Evolutionary conservation across 2,113 vertebrate species (phyloP), one percentile per base, ranked within the genome.

Genomic region (Nipponia nippon): DNA sequence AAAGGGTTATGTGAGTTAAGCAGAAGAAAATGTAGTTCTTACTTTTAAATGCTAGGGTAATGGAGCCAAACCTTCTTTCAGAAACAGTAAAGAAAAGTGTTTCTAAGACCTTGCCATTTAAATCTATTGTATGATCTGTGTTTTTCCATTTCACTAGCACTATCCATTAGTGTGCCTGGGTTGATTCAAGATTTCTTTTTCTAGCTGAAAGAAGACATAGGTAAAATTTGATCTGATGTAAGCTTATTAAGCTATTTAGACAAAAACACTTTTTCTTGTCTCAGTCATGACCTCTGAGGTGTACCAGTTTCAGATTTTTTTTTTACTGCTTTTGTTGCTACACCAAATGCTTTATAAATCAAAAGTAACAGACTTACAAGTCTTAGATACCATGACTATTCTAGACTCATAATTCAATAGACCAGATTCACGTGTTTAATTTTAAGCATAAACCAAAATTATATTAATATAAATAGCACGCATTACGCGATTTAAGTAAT

Each of bases 61-160:
- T 49, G 40, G 40, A 94, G 34, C 29, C 26, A 76, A 90, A 66
- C 0, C 20, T 92, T 90, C 83, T 81, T 88, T 96, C 83, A 82
- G 73, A 95, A 93, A 72, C 29, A 75, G 66, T 91, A 92, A 93
- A 84, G 30, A 88, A 93, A 65, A 36, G 38, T 75, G 61, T 84
- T 56, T 58, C 65, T 93, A 86, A 97, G 47, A 75, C 63, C 52
- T 84, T 80, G 53, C 18, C 53, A 78, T 69, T 93, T 93, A 62
- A 71, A 42, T 56, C 55, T 82, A 70, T n/a, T 87, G 13, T 87
- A 29, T n/a, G 47, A 85, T 83, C 42, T 11, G 23, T 80, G 53
- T 7, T 61, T 77, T 83, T 59, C 47, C 11, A 61, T 87, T 94
- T 83, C 53, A 66, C 46, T 65, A 53, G 38, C 13, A 23, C 25